Percentiles rank a stretch among this genome's conserved stretches.
These are phyloP conservation scores for Alcedo quadribrachys DNA, from an alignment of 2,797 vertebrate species.

Conservation along the genomic window DNA sequence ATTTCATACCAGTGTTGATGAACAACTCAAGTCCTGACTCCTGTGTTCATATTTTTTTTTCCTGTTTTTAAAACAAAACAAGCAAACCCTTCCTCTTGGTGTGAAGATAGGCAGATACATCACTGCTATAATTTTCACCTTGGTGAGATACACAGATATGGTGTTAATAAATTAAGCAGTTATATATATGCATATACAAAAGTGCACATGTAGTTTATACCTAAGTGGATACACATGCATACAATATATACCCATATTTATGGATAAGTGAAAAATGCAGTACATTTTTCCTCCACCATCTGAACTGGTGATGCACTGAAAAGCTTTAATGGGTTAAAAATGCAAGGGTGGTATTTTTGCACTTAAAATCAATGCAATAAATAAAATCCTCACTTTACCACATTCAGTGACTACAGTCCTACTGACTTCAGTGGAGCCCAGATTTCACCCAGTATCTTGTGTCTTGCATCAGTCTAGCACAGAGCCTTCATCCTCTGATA, in stretches of 20 bases:
- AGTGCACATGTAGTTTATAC: not conserved
- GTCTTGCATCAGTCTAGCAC: slow-evolving; percentile 1
- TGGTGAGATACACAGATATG: not conserved
- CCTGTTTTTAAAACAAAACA: not conserved
- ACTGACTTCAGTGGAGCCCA: not conserved
- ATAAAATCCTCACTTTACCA: not conserved
- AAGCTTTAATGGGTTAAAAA: slow-evolving; percentile 30
- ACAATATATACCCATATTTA: not conserved
- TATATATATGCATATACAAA: not conserved
- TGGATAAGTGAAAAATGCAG: not conserved
- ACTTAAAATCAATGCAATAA: slow-evolving; percentile 45
- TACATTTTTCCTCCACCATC: slow-evolving; percentile 9
- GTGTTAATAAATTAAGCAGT: not conserved
- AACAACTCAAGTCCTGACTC: not conserved
- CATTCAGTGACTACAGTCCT: not conserved
- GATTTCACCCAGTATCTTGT: not conserved
- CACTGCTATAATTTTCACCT: not conserved
- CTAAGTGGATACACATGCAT: not conserved
- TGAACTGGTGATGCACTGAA: slow-evolving; percentile 36
- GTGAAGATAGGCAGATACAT: not conserved
- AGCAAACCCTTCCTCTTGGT: not conserved
- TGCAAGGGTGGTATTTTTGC: slow-evolving; percentile 47
- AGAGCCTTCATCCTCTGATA: slow-evolving; percentile 1
- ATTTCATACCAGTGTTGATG: slow-evolving; percentile 1
- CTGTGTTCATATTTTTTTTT: not conserved